Evolutionary conservation across 1,140 invertebrate genomes (phyloP).

Genomic region (Zaprionus ghesquierei): DNA sequence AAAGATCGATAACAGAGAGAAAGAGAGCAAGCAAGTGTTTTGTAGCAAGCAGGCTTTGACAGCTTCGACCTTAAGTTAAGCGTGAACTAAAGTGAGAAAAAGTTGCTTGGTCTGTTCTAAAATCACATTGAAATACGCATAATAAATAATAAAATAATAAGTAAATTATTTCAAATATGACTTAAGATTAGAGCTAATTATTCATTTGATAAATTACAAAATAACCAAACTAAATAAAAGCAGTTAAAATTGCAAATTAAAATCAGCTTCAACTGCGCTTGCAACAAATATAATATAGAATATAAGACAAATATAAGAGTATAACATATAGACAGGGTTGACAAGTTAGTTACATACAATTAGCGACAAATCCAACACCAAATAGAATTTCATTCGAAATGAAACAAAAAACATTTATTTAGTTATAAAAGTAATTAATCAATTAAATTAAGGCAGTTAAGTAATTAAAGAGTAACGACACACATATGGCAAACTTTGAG

Average conservation of each 20-base stretch:
- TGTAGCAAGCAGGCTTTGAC: not conserved
- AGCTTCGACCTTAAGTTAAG: not conserved
- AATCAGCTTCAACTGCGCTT: not conserved
- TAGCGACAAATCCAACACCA: not conserved
- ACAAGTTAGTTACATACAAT: not conserved
- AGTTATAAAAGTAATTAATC: constrained; percentile 1
- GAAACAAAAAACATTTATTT: not conserved
- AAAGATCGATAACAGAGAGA: too few relatives aligned
- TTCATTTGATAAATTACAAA: too few relatives aligned
- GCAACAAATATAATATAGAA: not conserved
- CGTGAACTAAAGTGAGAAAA: not conserved
- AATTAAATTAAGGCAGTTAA: constrained; percentile 18
- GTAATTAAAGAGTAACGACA: not conserved
- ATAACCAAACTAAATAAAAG: not conserved
- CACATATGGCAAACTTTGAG: not conserved
- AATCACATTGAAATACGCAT: too few relatives aligned
- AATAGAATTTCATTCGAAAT: not conserved
- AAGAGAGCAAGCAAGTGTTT: not conserved
- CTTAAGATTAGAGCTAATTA: too few relatives aligned
- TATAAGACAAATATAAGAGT: not conserved
- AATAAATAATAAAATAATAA: too few relatives aligned
- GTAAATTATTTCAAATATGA: too few relatives aligned
- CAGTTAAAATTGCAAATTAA: not conserved
- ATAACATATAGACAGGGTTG: too few relatives aligned
- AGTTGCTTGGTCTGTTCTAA: not conserved